Evolutionary conservation across 2,113 vertebrate species (phyloP).

Genomic region (Leucopsar rothschildi): DNA sequence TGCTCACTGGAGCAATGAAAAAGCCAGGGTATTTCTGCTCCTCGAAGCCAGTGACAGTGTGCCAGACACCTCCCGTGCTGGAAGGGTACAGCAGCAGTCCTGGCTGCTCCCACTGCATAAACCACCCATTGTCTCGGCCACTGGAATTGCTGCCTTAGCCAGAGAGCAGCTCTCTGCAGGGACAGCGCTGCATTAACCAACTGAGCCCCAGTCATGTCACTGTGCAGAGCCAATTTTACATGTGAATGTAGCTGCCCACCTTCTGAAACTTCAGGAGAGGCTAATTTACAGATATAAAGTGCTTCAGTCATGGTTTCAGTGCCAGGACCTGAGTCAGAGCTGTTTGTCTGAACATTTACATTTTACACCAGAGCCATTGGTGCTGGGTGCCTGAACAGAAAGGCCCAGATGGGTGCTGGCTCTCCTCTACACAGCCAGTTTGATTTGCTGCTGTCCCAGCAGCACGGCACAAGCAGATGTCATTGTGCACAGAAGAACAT

Average conservation of each 20-base stretch:
- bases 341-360: background rate
- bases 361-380: background rate
- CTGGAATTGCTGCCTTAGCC: background rate
- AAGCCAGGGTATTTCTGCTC: background rate
- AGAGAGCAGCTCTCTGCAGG: background rate
- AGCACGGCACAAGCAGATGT: background rate
- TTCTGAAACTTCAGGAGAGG: background rate
- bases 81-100: background rate
- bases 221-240: background rate
- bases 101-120: constrained; percentile 16
- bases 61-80: background rate
- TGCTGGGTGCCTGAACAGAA: background rate
- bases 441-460: background rate
- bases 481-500: background rate
- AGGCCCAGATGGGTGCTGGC: background rate
- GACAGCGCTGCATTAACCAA: background rate
- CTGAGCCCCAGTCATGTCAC: background rate
- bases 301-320: background rate
- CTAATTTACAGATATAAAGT: background rate
- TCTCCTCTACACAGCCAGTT: background rate
- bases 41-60: background rate
- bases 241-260: background rate
- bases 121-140: background rate
- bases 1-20: constrained; percentile 14
- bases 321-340: background rate